Evolutionary conservation across 2,888 invertebrate genomes (phyloP).

Genomic region (Ormyrus labotus): DNA sequence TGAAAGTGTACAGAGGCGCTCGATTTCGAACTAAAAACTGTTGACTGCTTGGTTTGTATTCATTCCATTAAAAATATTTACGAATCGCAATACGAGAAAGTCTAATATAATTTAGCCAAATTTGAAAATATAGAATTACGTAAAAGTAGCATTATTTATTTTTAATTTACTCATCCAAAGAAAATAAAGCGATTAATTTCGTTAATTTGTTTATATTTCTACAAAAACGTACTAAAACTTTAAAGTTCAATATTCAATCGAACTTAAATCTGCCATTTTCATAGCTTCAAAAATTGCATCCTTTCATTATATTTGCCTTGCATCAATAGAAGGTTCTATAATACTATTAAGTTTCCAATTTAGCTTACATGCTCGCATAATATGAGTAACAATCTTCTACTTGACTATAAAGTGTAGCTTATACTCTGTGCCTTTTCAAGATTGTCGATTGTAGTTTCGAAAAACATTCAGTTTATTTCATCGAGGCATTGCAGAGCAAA

Average conservation of each 20-base stretch:
- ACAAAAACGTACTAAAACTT: not conserved
- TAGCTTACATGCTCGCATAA: not conserved
- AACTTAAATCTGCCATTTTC: not conserved
- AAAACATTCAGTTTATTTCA: conserved; percentile 10
- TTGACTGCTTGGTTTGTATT: not conserved
- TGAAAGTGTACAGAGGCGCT: conserved; percentile 50
- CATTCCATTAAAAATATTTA: conserved; percentile 13
- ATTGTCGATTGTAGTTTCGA: conserved; percentile 33
- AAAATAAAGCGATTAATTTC: no score
- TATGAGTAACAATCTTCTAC: conserved; percentile 30
- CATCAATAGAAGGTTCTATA: no score
- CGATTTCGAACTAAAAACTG: conserved; percentile 18
- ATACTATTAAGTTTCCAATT: no score
- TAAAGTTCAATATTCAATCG: conserved; percentile 4
- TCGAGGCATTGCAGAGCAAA: not conserved
- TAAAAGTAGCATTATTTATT: not conserved
- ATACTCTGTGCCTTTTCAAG: conserved; percentile 57
- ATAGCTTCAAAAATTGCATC: not conserved
- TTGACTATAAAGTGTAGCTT: conserved; percentile 41
- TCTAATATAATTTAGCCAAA: no score
- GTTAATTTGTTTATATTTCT: no score
- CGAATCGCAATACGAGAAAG: not conserved
- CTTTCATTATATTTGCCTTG: no score
- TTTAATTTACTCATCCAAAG: no score
- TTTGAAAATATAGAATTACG: not conserved